Evolutionary conservation across 2,888 invertebrate genomes (phyloP), one percentile per base, ranked within the genome.

Genomic region (Troides helena): DNA sequence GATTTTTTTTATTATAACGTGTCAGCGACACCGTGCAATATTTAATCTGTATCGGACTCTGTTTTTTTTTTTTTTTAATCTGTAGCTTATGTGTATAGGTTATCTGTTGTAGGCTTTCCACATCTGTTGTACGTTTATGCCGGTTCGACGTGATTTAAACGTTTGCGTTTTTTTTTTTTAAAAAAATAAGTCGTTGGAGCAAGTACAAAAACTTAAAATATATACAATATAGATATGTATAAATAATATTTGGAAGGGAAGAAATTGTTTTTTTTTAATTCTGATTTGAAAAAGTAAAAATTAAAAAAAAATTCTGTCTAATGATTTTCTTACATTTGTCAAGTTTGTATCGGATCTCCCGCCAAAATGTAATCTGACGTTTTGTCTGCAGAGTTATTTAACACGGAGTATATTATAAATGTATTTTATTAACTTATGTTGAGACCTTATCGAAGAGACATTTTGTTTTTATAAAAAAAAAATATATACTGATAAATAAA

Each of bases 21-120:
- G 86, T 86, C 84, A 78, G 78, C 78, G 85, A 83, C 85, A 79
- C 83, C 81, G 84, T 89, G 90, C 90, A 90, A 90, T 90, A 90
- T 88, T 83, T 87, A 85, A 82, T 78, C 75, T 77, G 76, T 75
- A 76, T 72, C 39, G 21, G 60, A 69, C 18, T 50, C 59, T 7
- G 23, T 43, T 36, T 43, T 59, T 25, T 59, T 39, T 59, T 39
- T 72, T 73, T 78, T 78, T 82, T 84, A 85, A 80, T 88, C 81
- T 87, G 86, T 84, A 81, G 83, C 85, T 85, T 81, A 80, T 79
- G 62, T 67, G 71, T 70, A 39, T 85, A 80, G 79, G 73, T 79
- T 80, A 77, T 83, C 81, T 30, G 30, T 30, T 84, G 61, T 62
- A 62, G 6, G 14, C 6, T 62, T 62, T n/a, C 21, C 65, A 59